A percentile compares a stretch with the other conserved stretches of the same genome.
These are phyloP conservation scores for Caranx ignobilis DNA, from an alignment of 2,113 vertebrate species.

Conservation along the genomic window DNA sequence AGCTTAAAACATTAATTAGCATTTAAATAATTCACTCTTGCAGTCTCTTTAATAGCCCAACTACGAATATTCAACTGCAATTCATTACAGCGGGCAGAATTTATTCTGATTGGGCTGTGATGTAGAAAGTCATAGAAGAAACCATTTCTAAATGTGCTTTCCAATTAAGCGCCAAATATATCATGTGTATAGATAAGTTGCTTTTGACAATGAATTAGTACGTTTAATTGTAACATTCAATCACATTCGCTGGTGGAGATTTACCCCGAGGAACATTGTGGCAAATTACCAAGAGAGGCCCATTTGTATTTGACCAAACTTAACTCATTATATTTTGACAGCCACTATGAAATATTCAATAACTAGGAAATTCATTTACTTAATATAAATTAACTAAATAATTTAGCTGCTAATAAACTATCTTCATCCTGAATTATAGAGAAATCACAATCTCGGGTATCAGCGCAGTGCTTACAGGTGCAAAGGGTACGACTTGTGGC, in stretches of 20 bases:
- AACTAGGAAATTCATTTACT: slow-evolving; percentile 76
- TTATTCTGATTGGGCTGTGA: slow-evolving; percentile 67
- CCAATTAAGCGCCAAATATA: slow-evolving; percentile 80
- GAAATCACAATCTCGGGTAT: slow-evolving; percentile 56
- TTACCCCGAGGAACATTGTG: slow-evolving; percentile 72
- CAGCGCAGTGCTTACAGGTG: slow-evolving; percentile 73
- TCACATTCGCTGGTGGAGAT: slow-evolving; percentile 73
- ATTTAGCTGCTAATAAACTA: slow-evolving; percentile 78
- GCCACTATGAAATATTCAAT: slow-evolving; percentile 81
- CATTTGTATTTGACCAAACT: slow-evolving; percentile 81
- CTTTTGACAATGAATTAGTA: slow-evolving; percentile 83
- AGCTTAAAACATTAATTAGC: slow-evolving; percentile 82
- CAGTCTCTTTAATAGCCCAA: slow-evolving; percentile 76
- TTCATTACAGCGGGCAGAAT: slow-evolving; percentile 70
- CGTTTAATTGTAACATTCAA: slow-evolving; percentile 83
- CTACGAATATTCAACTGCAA: slow-evolving; percentile 74
- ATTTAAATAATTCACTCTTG: slow-evolving; percentile 81
- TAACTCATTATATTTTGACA: slow-evolving; percentile 80
- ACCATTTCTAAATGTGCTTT: slow-evolving; percentile 76
- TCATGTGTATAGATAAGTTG: slow-evolving; percentile 81
- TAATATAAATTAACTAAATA: slow-evolving; percentile 81
- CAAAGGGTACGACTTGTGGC: slow-evolving; percentile 74
- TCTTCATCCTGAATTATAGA: slow-evolving; percentile 63
- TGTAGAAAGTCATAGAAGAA: slow-evolving; percentile 68
- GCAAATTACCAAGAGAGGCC: slow-evolving; percentile 73